Evolutionary conservation across 1,140 invertebrate genomes (phyloP).

Genomic region (Lutraria rhynchaena): DNA sequence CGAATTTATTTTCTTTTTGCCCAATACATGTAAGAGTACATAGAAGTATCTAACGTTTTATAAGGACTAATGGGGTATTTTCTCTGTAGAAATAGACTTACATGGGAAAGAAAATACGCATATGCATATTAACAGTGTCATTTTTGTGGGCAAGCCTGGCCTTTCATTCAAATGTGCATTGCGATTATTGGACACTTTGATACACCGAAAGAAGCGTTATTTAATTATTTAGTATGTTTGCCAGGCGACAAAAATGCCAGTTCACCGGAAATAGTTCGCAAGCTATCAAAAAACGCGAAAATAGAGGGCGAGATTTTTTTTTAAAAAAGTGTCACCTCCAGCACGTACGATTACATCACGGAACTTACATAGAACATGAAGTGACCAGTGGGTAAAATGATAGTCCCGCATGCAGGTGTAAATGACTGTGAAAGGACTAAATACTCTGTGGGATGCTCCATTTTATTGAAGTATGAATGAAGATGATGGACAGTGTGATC

Average conservation of each 20-base stretch:
- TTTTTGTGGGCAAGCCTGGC: too few relatives aligned
- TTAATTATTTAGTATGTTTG: background rate
- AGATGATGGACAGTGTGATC: slow-evolving; percentile 13
- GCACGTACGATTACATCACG: slow-evolving; percentile 38
- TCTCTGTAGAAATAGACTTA: too few relatives aligned
- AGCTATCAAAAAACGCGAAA: slow-evolving; percentile 13
- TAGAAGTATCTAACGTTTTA: too few relatives aligned
- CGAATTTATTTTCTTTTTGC: too few relatives aligned
- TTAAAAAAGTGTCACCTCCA: slow-evolving; percentile 45
- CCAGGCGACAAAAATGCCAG: slow-evolving; percentile 19
- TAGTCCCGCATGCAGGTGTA: slow-evolving; percentile 42
- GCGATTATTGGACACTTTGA: too few relatives aligned
- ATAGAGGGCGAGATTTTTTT: slow-evolving; percentile 27
- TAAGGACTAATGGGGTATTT: too few relatives aligned
- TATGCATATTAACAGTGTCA: too few relatives aligned
- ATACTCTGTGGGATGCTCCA: slow-evolving; percentile 25
- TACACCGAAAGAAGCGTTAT: slow-evolving; percentile 3
- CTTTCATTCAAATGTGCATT: too few relatives aligned
- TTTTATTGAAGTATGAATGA: slow-evolving; percentile 21
- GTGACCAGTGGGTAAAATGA: slow-evolving; percentile 50
- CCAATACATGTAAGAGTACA: too few relatives aligned
- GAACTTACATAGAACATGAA: slow-evolving; percentile 31
- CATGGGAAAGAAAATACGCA: too few relatives aligned
- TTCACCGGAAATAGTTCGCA: slow-evolving; percentile 48
- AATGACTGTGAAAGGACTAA: slow-evolving; percentile 25